A percentile compares a stretch with the other conserved stretches of the same genome.
Conservation (phyloP, 2,888 invertebrate species). For the Nudaria mundana region DNA sequence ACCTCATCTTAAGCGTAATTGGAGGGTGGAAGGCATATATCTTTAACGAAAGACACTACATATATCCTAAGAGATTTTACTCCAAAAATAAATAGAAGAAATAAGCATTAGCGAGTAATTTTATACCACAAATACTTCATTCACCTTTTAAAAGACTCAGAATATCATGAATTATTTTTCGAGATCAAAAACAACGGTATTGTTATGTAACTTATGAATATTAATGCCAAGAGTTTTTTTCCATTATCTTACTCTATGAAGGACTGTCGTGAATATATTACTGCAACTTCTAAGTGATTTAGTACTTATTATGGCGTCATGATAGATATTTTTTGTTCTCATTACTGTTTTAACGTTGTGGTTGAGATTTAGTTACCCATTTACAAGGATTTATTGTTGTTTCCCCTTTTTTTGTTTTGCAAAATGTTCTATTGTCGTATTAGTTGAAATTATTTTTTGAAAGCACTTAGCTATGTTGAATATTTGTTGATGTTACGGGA, state of each 20-base stretch:
- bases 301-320: conserved; percentile 19
- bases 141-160: conserved; percentile 22
- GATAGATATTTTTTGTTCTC: conserved; percentile 15
- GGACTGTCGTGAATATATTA: conserved; percentile 30
- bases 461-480: too few species aligned
- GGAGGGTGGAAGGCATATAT: too few species aligned
- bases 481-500: too few species aligned
- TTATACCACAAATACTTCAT: conserved; percentile 4
- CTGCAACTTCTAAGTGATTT: conserved; percentile 24
- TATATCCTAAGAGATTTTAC: too few species aligned
- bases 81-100: too few species aligned
- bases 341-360: conserved; percentile 3
- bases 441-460: too few species aligned
- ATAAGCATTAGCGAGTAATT: too few species aligned
- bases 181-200: conserved; percentile 26
- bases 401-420: conserved; percentile 3
- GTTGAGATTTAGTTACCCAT: conserved; percentile 2
- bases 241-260: conserved; percentile 32
- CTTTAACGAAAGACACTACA: too few species aligned
- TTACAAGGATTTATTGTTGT: conserved; percentile 3
- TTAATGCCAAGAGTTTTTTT: conserved; percentile 31
- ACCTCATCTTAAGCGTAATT: too few species aligned
- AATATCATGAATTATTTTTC: conserved; percentile 16
- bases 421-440: neutral
- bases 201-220: conserved; percentile 33